Evolutionary conservation across 1,140 invertebrate species (phyloP), one percentile per base, ranked within the genome.

Genomic region (Drosophila guanche): DNA sequence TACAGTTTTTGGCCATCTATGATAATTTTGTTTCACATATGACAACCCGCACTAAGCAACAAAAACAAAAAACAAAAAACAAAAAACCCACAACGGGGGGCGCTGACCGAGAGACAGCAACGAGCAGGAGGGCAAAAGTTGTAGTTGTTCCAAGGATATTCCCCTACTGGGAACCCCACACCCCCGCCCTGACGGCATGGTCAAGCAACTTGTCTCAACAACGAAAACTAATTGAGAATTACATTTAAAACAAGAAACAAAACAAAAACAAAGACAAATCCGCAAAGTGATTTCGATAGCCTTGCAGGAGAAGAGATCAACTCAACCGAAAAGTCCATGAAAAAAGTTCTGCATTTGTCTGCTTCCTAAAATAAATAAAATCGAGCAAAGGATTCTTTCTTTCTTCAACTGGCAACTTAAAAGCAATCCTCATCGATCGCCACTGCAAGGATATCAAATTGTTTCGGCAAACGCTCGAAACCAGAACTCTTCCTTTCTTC

Each of bases 201-300:
- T 5, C 14, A 50, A 5, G 12, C 22, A 50, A 27, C 47, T 67
- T 61, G 61, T 77, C 79, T 85, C 73, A 73, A 86, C 80, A 85
- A 85, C 80, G 80, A 85, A 85, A 77, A 50, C 63, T 41, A 72
- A 80, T 80, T 80, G 72, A 60, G 79, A 85, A 68, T 67, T 79
- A 55, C 45, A 23, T 41, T 41, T n/a, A 56, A 62, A 51, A 23
- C 40, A 47, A 55, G n/a, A n/a, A 25, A 22, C 10, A 47, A 57
- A 22, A 12, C 20, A 4, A 3, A 52, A 16, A 70, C 20, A 66
- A 71, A 50, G 55, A 43, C 57, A 63, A 45, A 52, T 55, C 6
- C 48, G 52, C 53, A 62, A 55, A 68, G 62, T 68, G 65, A 68
- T 68, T 66, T 20, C 29, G 48, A 55, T 55, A 37, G 48, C 67